Base-by-base conservation (phyloP, 2,113 vertebrate genomes). In the Xenopus laevis region DNA sequence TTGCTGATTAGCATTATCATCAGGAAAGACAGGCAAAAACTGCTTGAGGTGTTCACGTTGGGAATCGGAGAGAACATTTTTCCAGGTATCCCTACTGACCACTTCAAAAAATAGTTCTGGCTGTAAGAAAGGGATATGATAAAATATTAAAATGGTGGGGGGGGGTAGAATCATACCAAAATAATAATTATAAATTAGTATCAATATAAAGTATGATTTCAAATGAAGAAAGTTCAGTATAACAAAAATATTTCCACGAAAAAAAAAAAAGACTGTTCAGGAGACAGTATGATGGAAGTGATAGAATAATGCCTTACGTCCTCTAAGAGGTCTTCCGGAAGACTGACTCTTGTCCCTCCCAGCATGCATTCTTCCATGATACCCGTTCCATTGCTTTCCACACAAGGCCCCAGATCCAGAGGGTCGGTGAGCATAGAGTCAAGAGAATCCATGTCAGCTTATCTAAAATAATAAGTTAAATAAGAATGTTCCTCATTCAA, bases 301-400 rank as follows among this genome's bases (percentile, higher is more conserved):
- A 45, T 10, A 33, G 9, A 12, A 40, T 1, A 0, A 40, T 10
- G 21, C 92, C 96, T 95, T 79, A 98, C 96, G 16, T 99, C 96
- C 80, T 99, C 97, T 27, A 98, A 88, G 1, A 99, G 90, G 78
- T 97, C 96, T 84, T 98, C 96, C 0, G 97, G 96, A 44, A 99
- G 89, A 16, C 89, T 94, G 15, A 98, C 93, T 33, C 91, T 89
- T 44, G 91, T 93, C 79, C 87, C 86, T 5, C 96, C 95, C 81
- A 98, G 79, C 86, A 98, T 89, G 76, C 96, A 98, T 52, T 98
- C 96, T 80, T 99, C 97, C 90, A 97, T 98, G 71, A 98, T 94
- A 11, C 91, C 83, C 0, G 89, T 80, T 12, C 87, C 86, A 63
- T 67, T 80, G 3, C 86, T 81, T 18, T 89, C 87, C 30, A 86